phyloP scores from a whole-genome alignment of 64 coral and sea anemone species.

The Cladopsammia gracilis region DNA sequence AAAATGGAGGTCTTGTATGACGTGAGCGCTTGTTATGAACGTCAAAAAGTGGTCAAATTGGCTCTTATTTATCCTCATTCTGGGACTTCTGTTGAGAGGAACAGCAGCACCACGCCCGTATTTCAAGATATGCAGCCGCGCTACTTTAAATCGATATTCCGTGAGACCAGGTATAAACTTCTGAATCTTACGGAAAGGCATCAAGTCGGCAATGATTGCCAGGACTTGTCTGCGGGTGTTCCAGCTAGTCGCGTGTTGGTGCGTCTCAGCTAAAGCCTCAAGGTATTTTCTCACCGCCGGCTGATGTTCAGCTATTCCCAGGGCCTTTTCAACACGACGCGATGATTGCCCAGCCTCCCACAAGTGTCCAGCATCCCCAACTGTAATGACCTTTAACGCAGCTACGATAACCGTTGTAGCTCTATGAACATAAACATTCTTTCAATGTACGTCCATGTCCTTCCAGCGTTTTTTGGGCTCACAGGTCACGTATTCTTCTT shows the following conservation, averaged over 20 bases:
- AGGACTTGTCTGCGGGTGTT: constrained; percentile 51
- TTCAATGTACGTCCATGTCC: no score
- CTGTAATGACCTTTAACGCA: no score
- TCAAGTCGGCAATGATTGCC: constrained; percentile 51
- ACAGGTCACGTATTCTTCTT: no score
- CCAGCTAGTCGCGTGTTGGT: constrained; percentile 42
- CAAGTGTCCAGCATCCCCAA: no score
- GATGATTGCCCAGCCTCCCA: no score
- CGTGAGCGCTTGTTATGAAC: constrained; percentile 54
- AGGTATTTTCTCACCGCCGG: constrained; percentile 61
- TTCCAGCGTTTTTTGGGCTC: no score
- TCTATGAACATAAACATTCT: no score
- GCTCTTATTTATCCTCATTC: no score
- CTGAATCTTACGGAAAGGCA: no score
- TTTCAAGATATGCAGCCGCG: no score
- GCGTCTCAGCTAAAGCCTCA: constrained; percentile 41
- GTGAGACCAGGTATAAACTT: no score
- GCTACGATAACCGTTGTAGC: no score
- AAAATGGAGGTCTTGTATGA: constrained; percentile 34
- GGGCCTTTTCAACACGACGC: constrained; percentile 20
- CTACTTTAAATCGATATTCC: constrained; percentile 40
- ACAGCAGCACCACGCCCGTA: constrained; percentile 39
- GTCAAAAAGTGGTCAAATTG: constrained; percentile 51
- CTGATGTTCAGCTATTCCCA: neutral
- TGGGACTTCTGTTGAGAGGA: constrained; percentile 29